A percentile compares a stretch with the other conserved stretches of the same genome.
Evolutionary conservation across 2,797 vertebrate species (phyloP).

Genomic region (Miichthys miiuy): DNA sequence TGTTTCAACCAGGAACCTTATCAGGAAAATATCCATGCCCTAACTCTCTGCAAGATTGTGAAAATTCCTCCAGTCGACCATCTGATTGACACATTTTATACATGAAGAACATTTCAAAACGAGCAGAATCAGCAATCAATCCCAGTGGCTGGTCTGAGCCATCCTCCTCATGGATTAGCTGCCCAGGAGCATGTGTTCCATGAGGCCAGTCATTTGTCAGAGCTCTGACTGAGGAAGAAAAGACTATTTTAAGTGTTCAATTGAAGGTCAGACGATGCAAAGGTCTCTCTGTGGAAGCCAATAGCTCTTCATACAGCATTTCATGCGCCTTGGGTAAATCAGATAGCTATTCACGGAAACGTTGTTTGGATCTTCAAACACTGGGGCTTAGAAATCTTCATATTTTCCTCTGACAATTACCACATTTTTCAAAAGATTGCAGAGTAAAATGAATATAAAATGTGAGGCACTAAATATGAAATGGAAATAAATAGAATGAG

Average conservation of each 20-base stretch:
- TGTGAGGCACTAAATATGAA: too few relatives aligned
- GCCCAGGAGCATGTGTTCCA: neutral
- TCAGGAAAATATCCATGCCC: slow-evolving; percentile 2
- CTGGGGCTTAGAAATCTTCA: too few relatives aligned
- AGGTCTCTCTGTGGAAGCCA: neutral
- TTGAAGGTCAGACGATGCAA: slow-evolving; percentile 15
- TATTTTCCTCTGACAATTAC: too few relatives aligned
- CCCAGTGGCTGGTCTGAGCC: neutral
- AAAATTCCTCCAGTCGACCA: neutral
- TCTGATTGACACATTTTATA: neutral
- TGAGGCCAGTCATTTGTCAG: slow-evolving; percentile 24
- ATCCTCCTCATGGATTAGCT: slow-evolving; percentile 40
- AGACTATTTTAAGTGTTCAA: slow-evolving; percentile 4
- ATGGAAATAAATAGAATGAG: too few relatives aligned
- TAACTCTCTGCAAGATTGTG: too few relatives aligned
- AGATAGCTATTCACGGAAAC: neutral
- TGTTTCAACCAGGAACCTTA: neutral
- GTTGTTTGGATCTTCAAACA: too few relatives aligned
- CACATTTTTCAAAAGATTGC: too few relatives aligned
- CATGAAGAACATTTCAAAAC: neutral
- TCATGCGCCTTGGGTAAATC: too few relatives aligned
- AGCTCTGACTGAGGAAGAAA: slow-evolving; percentile 25
- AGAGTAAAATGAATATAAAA: too few relatives aligned
- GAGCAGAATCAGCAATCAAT: slow-evolving; percentile 27
- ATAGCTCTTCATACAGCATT: too few relatives aligned